phyloP scores from a whole-genome alignment of 2,113 vertebrate genomes.

The Ardeotis arabs region DNA sequence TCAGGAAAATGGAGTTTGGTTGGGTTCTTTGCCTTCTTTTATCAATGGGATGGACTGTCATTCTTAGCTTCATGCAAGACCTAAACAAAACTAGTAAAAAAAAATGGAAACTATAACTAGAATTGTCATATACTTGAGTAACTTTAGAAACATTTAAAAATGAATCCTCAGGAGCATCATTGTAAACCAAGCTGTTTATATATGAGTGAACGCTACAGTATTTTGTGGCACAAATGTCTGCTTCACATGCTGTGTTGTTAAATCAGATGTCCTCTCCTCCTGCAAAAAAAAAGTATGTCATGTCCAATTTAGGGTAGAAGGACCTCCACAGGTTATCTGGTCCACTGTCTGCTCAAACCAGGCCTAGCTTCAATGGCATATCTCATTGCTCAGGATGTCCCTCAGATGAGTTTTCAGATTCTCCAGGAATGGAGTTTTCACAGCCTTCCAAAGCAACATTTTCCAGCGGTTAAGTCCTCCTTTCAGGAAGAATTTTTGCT shows the following conservation, averaged over 20 bases:
- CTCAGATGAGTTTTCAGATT: background rate
- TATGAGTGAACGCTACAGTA: background rate
- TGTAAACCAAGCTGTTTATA: background rate
- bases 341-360: background rate
- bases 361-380: background rate
- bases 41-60: background rate
- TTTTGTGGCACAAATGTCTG: background rate
- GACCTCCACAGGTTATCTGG: background rate
- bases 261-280: background rate
- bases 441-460: background rate
- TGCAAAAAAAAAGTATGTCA: background rate
- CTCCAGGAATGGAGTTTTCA: background rate
- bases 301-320: background rate
- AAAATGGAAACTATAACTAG: background rate
- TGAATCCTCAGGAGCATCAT: background rate
- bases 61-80: background rate
- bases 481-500: background rate
- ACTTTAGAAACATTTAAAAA: background rate
- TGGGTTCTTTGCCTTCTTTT: background rate
- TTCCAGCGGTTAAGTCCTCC: background rate
- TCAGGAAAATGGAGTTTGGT: background rate
- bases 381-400: background rate
- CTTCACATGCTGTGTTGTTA: background rate
- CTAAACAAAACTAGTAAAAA: background rate
- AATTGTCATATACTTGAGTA: background rate